These are phyloP conservation scores for Philypnodon macrostomus DNA, from an alignment of 2,797 vertebrate species.

Conservation along the genomic window DNA sequence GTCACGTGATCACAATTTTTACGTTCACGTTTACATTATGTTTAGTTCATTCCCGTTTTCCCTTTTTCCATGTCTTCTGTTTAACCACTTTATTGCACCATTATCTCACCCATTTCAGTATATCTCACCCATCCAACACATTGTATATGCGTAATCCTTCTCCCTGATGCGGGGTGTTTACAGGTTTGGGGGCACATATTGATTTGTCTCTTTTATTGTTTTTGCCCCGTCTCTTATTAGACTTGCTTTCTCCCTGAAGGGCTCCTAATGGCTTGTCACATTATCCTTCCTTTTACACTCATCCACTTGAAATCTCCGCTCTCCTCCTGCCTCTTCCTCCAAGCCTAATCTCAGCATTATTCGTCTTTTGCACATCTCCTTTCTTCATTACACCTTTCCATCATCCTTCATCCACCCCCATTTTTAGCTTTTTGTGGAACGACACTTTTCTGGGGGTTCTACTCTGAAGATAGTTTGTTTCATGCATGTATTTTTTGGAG, in stretches of 20 bases:
- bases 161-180: slow-evolving; percentile 63
- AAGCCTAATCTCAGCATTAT: slow-evolving; percentile 33
- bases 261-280: slow-evolving; percentile 45
- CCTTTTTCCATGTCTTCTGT: too few relatives aligned
- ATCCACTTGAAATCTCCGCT: slow-evolving; percentile 24
- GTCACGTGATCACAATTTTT: too few relatives aligned
- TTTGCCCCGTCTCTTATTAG: slow-evolving; percentile 37
- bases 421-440: slow-evolving; percentile 5
- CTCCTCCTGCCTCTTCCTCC: slow-evolving; percentile 17
- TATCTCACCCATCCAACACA: slow-evolving; percentile 58
- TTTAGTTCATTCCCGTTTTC: too few relatives aligned
- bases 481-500: too few relatives aligned
- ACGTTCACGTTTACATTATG: too few relatives aligned
- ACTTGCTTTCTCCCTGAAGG: slow-evolving; percentile 26
- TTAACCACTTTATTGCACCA: slow-evolving; percentile 25
- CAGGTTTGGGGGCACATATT: slow-evolving; percentile 69
- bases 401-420: slow-evolving; percentile 12
- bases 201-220: slow-evolving; percentile 63
- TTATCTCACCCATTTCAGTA: slow-evolving; percentile 46
- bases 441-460: slow-evolving; percentile 4
- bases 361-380: slow-evolving; percentile 15
- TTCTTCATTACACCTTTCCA: slow-evolving; percentile 19
- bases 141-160: slow-evolving; percentile 65
- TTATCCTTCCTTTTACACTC: slow-evolving; percentile 37
- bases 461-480: background rate